phyloP scores from a whole-genome alignment of 1,140 invertebrate genomes.

The Coptotermes formosanus region DNA sequence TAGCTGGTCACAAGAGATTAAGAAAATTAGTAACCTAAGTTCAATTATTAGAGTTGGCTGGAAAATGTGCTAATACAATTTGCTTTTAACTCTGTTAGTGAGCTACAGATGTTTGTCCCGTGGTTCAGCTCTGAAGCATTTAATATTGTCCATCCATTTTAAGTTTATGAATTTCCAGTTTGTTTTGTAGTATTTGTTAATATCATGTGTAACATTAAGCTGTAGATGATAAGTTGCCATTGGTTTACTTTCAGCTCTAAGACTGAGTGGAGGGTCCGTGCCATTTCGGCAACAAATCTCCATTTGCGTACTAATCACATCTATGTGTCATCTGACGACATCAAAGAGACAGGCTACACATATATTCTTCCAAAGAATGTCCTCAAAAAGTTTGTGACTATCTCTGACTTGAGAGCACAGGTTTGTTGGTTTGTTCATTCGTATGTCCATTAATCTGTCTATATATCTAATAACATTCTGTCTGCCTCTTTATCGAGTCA shows the following conservation, averaged over 20 bases:
- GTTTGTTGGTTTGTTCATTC: conserved; percentile 45
- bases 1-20: too few species aligned
- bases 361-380: conserved; percentile 99
- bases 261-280: conserved; percentile 97
- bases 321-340: conserved; percentile 98
- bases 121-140: too few species aligned
- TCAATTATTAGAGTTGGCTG: too few species aligned
- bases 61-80: too few species aligned
- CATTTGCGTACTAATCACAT: conserved; percentile 99
- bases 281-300: conserved; percentile 97
- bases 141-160: too few species aligned
- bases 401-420: conserved; percentile 95
- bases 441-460: too few species aligned
- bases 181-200: not conserved
- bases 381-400: conserved; percentile 98
- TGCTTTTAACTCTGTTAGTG: too few species aligned
- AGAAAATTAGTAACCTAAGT: too few species aligned
- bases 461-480: too few species aligned
- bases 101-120: too few species aligned
- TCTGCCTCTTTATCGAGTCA: too few species aligned
- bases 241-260: conserved; percentile 68
- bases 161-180: too few species aligned
- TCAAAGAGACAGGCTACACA: conserved; percentile 98
- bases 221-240: not conserved
- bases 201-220: not conserved